Evolutionary conservation across 2,113 vertebrate genomes (phyloP).

Genomic region (Chascanopsetta lugubris): DNA sequence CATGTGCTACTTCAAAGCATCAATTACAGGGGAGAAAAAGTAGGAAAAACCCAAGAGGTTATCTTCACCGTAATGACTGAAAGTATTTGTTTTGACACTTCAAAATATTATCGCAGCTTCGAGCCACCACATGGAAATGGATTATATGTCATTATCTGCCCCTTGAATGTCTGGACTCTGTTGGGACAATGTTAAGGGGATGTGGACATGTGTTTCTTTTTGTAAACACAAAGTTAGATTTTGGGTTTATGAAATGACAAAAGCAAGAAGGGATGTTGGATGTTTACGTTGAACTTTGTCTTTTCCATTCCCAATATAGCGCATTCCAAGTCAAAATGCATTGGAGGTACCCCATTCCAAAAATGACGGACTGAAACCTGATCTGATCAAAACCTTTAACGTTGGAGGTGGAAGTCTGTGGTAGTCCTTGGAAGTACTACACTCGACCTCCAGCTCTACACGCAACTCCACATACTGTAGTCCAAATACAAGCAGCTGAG

Average conservation of each 20-base stretch:
- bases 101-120: conserved; percentile 58
- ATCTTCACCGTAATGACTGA: conserved; percentile 62
- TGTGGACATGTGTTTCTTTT: not conserved
- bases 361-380: not conserved
- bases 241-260: not conserved
- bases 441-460: too few species aligned
- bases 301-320: too few species aligned
- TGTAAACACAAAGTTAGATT: not conserved
- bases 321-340: too few species aligned
- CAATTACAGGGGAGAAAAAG: conserved; percentile 47
- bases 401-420: too few species aligned
- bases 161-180: not conserved
- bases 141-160: conserved; percentile 26
- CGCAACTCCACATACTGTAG: too few species aligned
- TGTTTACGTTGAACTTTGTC: not conserved
- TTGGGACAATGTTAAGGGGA: not conserved
- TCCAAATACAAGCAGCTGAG: too few species aligned
- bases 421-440: too few species aligned
- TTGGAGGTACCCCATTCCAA: not conserved
- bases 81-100: conserved; percentile 68
- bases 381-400: not conserved
- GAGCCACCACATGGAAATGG: conserved; percentile 47
- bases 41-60: conserved; percentile 53
- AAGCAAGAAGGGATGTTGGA: not conserved
- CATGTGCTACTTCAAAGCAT: conserved; percentile 76